Conservation (phyloP, 1,140 invertebrate genomes). For the Drosophila sulfurigaster region DNA sequence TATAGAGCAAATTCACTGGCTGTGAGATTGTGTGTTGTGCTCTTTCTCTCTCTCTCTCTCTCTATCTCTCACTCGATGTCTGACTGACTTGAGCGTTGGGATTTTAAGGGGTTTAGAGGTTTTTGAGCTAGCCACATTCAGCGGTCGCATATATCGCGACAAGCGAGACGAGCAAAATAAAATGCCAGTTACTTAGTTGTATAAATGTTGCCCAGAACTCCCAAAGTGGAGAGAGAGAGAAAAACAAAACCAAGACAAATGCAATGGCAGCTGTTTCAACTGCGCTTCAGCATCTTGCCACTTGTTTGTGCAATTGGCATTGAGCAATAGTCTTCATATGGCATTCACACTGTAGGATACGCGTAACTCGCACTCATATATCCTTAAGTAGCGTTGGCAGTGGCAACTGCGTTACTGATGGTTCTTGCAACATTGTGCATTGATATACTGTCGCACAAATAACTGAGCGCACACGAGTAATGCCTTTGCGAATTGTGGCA, state of each 20-base stretch:
- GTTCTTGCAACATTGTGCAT: constrained; percentile 6
- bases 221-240: constrained; percentile 16
- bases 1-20: constrained; percentile 38
- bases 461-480: constrained; percentile 6
- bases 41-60: not conserved
- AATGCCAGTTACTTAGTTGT: constrained; percentile 78
- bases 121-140: constrained; percentile 39
- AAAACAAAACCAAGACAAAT: not conserved
- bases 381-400: constrained; percentile 3
- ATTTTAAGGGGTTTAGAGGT: constrained; percentile 1
- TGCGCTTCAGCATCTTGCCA: constrained; percentile 12
- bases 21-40: constrained; percentile 19
- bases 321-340: constrained; percentile 30
- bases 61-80: not conserved
- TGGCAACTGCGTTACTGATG: constrained; percentile 15
- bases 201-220: constrained; percentile 56
- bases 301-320: constrained; percentile 45
- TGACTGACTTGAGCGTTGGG: not conserved
- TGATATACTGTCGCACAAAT: constrained; percentile 5
- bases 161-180: constrained; percentile 60
- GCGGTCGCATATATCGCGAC: constrained; percentile 66
- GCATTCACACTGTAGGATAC: not conserved
- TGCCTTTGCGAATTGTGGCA: constrained; percentile 1
- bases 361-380: not conserved
- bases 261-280: constrained; percentile 20